Base-by-base conservation (phyloP, 2,888 invertebrate species). In the Zygaena filipendulae region DNA sequence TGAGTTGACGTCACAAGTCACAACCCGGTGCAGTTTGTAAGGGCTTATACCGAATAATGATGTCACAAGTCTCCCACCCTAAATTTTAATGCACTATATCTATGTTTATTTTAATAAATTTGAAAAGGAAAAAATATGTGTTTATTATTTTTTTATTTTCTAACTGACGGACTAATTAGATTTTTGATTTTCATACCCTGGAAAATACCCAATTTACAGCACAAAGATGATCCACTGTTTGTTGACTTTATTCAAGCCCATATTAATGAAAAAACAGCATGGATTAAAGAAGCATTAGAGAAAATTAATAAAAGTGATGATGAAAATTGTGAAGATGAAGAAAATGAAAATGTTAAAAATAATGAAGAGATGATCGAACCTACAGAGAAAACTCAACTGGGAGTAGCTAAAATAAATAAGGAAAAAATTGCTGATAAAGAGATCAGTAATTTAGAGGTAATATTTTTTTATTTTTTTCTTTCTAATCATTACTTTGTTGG, bases 181-280 rank as follows among this genome's bases (percentile, higher is more conserved):
- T 21, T 6, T 27, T 36, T 33, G 4, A 16, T 4, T 7, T 16
- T 7, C 4, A 6, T 16, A 6, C 4, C 4, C 7, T 16, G 4
- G 7, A 6, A 30, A 19, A 24, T 26, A 27, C 24, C 56, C 72
- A 16, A 16, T 6, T 16, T 16, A 33, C 53, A 90, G 84, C 89
- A 91, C 49, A 90, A 90, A 74, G 87, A 92, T 69, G 95, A 97
- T 74, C 92, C 94, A 13, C 75, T 91, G 25, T 97, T 97, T 74
- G 80, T 85, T 37, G 95, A 97, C 60, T 97, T 95, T 59, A 80
- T 97, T 59, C 87, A 92, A 63, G 86, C 88, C n/a, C 94, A 95
- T 60, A 82, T 87, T 2, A 74, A 68, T 46, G 71, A 79, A 3
- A 67, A 66, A 28, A 67, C 69, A 23, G 45, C 54, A 12, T 75